Percentiles rank a stretch among this genome's conserved stretches.
Conservation (phyloP, 2,797 vertebrate genomes). For the Sebastes vulpes region DNA sequence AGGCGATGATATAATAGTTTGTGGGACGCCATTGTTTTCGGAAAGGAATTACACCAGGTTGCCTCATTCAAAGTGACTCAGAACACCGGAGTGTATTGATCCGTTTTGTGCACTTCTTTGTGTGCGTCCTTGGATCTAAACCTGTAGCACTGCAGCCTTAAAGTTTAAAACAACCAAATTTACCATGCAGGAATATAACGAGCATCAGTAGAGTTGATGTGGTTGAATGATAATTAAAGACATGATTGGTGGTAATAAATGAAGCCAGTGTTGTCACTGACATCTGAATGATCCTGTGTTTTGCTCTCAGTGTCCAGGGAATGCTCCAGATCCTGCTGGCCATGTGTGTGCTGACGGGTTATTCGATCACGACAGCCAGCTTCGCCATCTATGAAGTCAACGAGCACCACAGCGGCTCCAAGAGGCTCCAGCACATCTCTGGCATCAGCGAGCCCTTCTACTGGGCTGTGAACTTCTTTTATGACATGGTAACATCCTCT, state of each 20-base stretch:
- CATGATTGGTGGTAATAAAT: not conserved
- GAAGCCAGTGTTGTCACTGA: not conserved
- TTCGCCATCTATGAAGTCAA: slow-evolving; percentile 94
- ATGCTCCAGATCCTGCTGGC: slow-evolving; percentile 92
- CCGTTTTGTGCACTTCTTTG: slow-evolving; percentile 16
- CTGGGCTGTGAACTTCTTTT: slow-evolving; percentile 95
- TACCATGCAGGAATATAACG: not conserved
- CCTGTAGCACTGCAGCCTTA: not conserved
- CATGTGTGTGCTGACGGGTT: slow-evolving; percentile 92
- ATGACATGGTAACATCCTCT: slow-evolving; percentile 91
- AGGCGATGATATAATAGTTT: slow-evolving; percentile 38
- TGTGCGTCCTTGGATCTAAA: not conserved
- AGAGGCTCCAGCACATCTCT: slow-evolving; percentile 95
- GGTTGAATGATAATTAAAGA: not conserved
- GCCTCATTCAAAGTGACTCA: slow-evolving; percentile 36
- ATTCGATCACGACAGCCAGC: slow-evolving; percentile 94
- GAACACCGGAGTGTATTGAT: not conserved
- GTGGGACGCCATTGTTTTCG: slow-evolving; percentile 31
- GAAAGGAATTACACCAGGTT: slow-evolving; percentile 26
- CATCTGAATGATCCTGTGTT: slow-evolving; percentile 2
- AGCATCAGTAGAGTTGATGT: not conserved
- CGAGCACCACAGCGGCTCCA: slow-evolving; percentile 93
- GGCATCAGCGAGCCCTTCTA: slow-evolving; percentile 93
- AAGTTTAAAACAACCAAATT: not conserved
- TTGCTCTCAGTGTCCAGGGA: slow-evolving; percentile 86